These are phyloP conservation scores for Apotomis capreana DNA, from an alignment of 2,888 invertebrate genomes.

Conservation along the genomic window DNA sequence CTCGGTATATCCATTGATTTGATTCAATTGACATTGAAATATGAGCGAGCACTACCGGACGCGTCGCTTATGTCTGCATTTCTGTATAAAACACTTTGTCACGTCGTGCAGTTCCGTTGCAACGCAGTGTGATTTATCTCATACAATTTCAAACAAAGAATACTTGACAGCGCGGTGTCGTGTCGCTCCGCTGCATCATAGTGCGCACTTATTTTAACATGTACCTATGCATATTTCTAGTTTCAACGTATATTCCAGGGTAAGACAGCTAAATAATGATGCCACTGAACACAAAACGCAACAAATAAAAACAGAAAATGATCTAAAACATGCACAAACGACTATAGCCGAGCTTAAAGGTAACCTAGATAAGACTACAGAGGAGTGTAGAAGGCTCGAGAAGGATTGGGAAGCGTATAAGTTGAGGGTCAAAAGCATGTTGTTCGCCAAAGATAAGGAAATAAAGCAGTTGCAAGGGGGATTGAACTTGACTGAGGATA, in stretches of 20 bases:
- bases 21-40: too few relatives aligned
- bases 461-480: slow-evolving; percentile 68
- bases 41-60: too few relatives aligned
- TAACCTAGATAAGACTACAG: slow-evolving; percentile 61
- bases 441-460: slow-evolving; percentile 69
- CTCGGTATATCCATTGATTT: too few relatives aligned
- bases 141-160: too few relatives aligned
- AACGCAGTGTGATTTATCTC: too few relatives aligned
- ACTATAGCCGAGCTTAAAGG: slow-evolving; percentile 60
- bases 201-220: too few relatives aligned
- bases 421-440: slow-evolving; percentile 73
- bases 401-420: slow-evolving; percentile 77
- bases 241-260: slow-evolving; percentile 49
- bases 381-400: slow-evolving; percentile 68
- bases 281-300: slow-evolving; percentile 51
- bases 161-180: too few relatives aligned
- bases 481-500: slow-evolving; percentile 61
- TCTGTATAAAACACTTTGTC: too few relatives aligned
- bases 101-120: too few relatives aligned
- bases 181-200: too few relatives aligned
- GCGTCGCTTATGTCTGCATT: too few relatives aligned
- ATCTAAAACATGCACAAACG: slow-evolving; percentile 68
- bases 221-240: too few relatives aligned
- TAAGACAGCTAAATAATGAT: slow-evolving; percentile 55
- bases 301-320: slow-evolving; percentile 66